Conservation (phyloP, 2,113 vertebrate species). For the Irena cyanogastra region DNA sequence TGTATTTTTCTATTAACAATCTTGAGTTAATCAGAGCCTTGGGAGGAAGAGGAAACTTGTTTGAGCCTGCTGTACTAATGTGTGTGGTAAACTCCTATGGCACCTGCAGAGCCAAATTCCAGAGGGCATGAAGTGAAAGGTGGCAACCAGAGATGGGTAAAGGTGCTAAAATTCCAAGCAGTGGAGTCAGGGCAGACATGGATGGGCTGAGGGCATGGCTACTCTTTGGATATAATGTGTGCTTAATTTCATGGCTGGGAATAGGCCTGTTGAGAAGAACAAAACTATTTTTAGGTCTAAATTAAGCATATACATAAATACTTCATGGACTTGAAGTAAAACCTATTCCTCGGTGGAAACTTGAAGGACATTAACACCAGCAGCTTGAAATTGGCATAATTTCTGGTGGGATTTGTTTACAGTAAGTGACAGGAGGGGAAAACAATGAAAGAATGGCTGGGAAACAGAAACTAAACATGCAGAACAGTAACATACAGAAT, state of each 20-base stretch:
- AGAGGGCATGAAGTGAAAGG: background rate
- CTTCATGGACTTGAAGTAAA: background rate
- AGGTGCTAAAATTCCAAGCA: background rate
- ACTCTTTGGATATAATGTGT: rapidly evolving
- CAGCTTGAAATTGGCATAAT: background rate
- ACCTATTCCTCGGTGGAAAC: background rate
- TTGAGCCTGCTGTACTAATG: background rate
- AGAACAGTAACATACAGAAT: rapidly evolving
- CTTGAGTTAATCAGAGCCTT: too few relatives aligned
- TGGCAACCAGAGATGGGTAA: background rate
- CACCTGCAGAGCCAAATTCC: background rate
- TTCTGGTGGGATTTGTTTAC: background rate
- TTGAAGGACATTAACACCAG: background rate
- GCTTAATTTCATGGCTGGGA: background rate
- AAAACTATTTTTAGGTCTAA: background rate
- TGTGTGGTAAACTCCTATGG: rapidly evolving
- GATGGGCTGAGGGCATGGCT: background rate
- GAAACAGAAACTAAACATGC: background rate
- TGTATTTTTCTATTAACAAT: background rate
- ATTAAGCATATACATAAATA: background rate
- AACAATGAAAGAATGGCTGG: background rate
- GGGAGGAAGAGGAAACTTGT: background rate
- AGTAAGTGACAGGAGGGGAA: background rate
- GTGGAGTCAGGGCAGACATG: background rate
- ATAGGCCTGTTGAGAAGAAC: background rate